A percentile compares a stretch with the other conserved stretches of the same genome.
Conservation (phyloP, 2,888 invertebrate genomes). For the Synergus gifuensis region DNA sequence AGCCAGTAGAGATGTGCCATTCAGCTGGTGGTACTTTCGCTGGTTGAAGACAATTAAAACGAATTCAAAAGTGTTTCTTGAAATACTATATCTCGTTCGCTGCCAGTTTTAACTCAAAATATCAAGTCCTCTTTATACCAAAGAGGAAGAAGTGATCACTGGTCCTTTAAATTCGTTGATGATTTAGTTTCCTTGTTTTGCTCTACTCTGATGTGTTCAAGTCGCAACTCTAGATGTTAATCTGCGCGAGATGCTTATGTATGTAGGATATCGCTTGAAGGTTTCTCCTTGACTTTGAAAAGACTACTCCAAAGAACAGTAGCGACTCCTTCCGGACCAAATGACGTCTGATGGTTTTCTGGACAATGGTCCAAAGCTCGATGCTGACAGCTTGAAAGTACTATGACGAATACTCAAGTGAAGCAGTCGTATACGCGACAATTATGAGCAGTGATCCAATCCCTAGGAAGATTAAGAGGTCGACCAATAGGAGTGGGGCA, state of each 20-base stretch:
- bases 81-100: conserved; percentile 8
- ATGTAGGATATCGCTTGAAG: background rate
- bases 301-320: conserved; percentile 4
- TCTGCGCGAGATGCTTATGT: background rate
- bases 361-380: conserved; percentile 25
- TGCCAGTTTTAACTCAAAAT: conserved; percentile 10
- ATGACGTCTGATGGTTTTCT: background rate
- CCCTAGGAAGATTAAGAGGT: conserved; percentile 68
- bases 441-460: conserved; percentile 61
- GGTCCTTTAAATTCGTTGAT: background rate
- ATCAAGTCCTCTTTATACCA: background rate
- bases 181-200: background rate
- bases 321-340: conserved; percentile 16
- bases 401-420: conserved; percentile 55
- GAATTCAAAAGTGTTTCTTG: background rate
- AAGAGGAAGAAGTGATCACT: background rate
- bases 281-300: conserved; percentile 36
- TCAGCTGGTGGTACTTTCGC: conserved; percentile 44
- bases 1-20: conserved; percentile 72
- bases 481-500: conserved; percentile 66
- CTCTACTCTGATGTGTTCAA: background rate
- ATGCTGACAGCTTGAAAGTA: conserved; percentile 46
- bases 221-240: background rate
- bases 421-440: conserved; percentile 56
- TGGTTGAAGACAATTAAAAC: background rate